A percentile compares a stretch with the other conserved stretches of the same genome.
These are phyloP conservation scores for Bombus superbus DNA, from an alignment of 1,140 invertebrate genomes.

Conservation along the genomic window DNA sequence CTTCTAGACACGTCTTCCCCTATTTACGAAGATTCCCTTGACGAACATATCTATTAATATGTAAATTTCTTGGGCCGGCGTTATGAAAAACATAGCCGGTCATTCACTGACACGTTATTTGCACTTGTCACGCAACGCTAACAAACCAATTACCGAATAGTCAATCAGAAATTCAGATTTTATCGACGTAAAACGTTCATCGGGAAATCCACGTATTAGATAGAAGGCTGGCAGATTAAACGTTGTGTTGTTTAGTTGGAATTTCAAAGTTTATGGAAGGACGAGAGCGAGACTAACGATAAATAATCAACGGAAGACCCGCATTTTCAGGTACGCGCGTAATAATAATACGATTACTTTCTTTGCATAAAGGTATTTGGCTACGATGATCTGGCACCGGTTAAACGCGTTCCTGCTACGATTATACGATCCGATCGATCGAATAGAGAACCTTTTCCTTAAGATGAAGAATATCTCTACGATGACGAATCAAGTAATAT, in stretches of 20 bases:
- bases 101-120: constrained; percentile 61
- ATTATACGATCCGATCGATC: constrained; percentile 84
- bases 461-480: constrained; percentile 87
- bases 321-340: background rate
- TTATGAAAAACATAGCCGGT: constrained; percentile 68
- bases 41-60: constrained; percentile 76
- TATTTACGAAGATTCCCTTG: constrained; percentile 55
- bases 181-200: background rate
- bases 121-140: constrained; percentile 65
- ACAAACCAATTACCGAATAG: constrained; percentile 21
- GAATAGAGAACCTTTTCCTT: constrained; percentile 85
- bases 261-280: background rate
- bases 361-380: constrained; percentile 79
- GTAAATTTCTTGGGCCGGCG: constrained; percentile 64
- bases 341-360: no score
- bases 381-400: constrained; percentile 80
- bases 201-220: accelerated
- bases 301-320: background rate
- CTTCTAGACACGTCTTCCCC: constrained; percentile 57
- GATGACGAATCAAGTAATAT: constrained; percentile 87
- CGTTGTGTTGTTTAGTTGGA: background rate
- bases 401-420: constrained; percentile 79
- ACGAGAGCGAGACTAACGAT: background rate
- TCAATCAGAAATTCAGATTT: background rate
- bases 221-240: no score